Base-by-base conservation (phyloP, 2,888 invertebrate species). In the Cephonodes hylas region DNA sequence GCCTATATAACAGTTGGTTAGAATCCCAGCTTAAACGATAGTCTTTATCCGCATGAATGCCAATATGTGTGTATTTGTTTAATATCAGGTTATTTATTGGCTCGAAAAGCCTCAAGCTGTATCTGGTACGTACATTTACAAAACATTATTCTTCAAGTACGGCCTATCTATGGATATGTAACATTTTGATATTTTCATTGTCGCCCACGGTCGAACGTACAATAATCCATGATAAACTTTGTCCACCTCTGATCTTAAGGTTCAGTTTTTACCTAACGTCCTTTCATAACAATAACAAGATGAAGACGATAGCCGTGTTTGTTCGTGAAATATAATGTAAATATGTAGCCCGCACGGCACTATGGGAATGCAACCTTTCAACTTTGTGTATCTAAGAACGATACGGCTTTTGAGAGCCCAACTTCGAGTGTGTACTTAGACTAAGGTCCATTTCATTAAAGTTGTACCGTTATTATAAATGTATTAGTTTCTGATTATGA, bases 261-360 rank as follows among this genome's bases (percentile, higher is more conserved):
- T 53, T 15, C 5, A 18, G 8, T 1, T 45, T 45, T 45, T 8
- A 23, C 27, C 10, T 3, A 15, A 20, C 27, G 6, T 8, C 18
- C 31, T 53, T 60, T 58, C 27, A 23, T 42, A 61, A 59, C 38
- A 27, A 61, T 34, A 56, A 58, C 58, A 46, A 60, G 44, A 53
- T 61, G 42, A 56, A 38, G 13, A 46, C 34, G 34, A 15, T 22
- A 48, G 38, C 48, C 22, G 23, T 62, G 64, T 65, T 67, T 64
- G 56, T 20, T 53, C 57, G 42, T 60, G 57, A 61, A 61, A 65
- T 65, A 62, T 62, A 65, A 67, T 57, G 60, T 67, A 63, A 65
- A 67, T 42, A n/a, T n/a, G n/a, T n/a, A 58, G 8, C 25, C 42
- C 64, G 13, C 42, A 27, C 56, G 60, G 18, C 27, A 15, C 25